Percentiles rank a stretch among this genome's conserved stretches.
Evolutionary conservation across 2,113 vertebrate genomes (phyloP).

Genomic region (Addax nasomaculatus): DNA sequence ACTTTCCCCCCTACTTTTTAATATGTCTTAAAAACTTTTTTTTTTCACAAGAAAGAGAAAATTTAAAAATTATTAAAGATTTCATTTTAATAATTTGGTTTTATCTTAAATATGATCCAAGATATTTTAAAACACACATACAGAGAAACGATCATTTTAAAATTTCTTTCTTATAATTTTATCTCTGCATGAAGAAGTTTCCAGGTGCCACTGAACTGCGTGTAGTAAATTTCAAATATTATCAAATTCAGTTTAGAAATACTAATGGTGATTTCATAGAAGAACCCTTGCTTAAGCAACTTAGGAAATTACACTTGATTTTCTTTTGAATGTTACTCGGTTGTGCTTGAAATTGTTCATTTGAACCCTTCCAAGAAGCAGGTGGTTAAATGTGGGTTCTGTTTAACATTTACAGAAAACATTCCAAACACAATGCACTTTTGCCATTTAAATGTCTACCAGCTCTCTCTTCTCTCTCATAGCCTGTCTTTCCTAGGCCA

Average conservation of each 20-base stretch:
- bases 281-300: conserved; percentile 65
- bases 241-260: conserved; percentile 61
- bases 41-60: not conserved
- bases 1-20: not conserved
- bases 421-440: conserved; percentile 42
- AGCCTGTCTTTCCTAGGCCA: not conserved
- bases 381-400: conserved; percentile 53
- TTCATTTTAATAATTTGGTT: conserved; percentile 1
- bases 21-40: not conserved
- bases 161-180: conserved; percentile 29
- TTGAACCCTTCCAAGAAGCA: conserved; percentile 66
- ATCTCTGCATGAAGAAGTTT: conserved; percentile 38
- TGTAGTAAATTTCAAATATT: conserved; percentile 62
- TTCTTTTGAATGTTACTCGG: conserved; percentile 69
- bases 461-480: not conserved
- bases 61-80: not conserved
- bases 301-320: conserved; percentile 73
- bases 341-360: conserved; percentile 73
- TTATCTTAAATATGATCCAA: not conserved
- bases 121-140: not conserved
- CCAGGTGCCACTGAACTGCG: conserved; percentile 37
- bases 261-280: conserved; percentile 63
- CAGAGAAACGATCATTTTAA: not conserved
- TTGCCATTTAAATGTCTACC: conserved; percentile 38
- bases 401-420: conserved; percentile 60